phyloP scores from a whole-genome alignment of 92 coral and sea anemone genomes.

The Phenganax subtilis region DNA sequence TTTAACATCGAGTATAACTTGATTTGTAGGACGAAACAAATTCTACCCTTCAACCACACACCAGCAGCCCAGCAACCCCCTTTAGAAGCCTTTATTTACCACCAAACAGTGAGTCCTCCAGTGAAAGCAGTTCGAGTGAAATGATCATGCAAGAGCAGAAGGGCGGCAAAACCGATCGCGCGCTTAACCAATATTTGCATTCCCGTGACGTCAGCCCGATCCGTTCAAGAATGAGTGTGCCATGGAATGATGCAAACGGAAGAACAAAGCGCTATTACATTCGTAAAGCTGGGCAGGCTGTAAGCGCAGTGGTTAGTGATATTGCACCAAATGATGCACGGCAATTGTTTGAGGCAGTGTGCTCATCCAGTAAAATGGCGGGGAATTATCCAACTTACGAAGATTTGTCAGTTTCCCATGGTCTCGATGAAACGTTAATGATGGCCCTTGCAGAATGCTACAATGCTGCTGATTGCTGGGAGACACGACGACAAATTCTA shows the following conservation, averaged over 20 bases:
- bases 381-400: conserved; percentile 40
- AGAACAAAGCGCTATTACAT: conserved; percentile 61
- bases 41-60: conserved; percentile 20
- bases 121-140: conserved; percentile 50
- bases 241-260: conserved; percentile 56
- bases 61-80: conserved; percentile 49
- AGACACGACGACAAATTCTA: conserved; percentile 61
- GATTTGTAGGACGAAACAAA: conserved; percentile 12
- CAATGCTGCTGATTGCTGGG: conserved; percentile 58
- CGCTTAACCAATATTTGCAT: conserved; percentile 48
- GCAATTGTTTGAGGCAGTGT: conserved; percentile 48
- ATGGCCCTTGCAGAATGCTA: conserved; percentile 68
- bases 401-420: conserved; percentile 36
- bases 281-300: conserved; percentile 61
- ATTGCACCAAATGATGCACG: conserved; percentile 50
- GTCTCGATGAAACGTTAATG: conserved; percentile 55
- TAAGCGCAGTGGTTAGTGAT: conserved; percentile 52
- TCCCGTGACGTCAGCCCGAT: conserved; percentile 66
- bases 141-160: conserved; percentile 20
- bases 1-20: conserved; percentile 20
- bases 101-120: conserved; percentile 44
- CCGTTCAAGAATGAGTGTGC: conserved; percentile 50
- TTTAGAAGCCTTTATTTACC: conserved; percentile 57
- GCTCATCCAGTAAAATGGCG: conserved; percentile 49
- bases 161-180: conserved; percentile 32